Evolutionary conservation across 2,113 vertebrate genomes (phyloP), one percentile per base, ranked within the genome.

Genomic region (Malurus elegans): DNA sequence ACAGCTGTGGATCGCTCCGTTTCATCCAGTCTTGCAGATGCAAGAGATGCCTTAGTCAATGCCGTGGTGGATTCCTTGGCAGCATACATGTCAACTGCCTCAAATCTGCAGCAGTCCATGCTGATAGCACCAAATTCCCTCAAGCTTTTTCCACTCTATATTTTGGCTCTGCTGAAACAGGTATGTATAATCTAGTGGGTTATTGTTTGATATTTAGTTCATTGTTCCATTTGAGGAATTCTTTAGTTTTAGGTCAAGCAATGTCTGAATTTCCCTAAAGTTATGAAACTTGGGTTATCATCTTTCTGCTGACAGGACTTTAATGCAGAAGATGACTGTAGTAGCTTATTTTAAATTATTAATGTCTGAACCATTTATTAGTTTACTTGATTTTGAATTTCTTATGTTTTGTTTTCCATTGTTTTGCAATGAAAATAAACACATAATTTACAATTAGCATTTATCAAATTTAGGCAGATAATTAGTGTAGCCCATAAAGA

Each of bases 131-230:
- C 99, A 5, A 97, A 97, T 34, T 97, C 98, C 78, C 98, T 99
- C 95, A 98, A 98, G 58, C 98, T 99, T 48, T 99, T 99, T 93
- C 99, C 99, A 5, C 98, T 99, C 32, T 99, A 99, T 95, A 96
- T 99, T 76, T 98, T 99, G 62, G 98, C 99, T 44, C 98, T 99
- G 56, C 99, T 99, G 89, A 99, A 99, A 97, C 99, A 99, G 98
- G 99, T 99, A 79, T 26, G 76, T 42, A 23, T 38, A 29, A 66
- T 58, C 14, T 40, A 42, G 6, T 47, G 16, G 17, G 18, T 73
- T 62, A 3, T 18, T 54, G 17, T 70, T 88, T 71, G 14, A 19
- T 47, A 25, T 8, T 34, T 29, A 19, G 56, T 40, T 70, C 13
- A 1, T 51, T 65, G 14, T 53, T 89, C 21, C 5, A 1, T 74